Percentiles rank a stretch among this genome's conserved stretches.
phyloP scores from a whole-genome alignment of 2,888 invertebrate species.

The Dendrolimus houi region DNA sequence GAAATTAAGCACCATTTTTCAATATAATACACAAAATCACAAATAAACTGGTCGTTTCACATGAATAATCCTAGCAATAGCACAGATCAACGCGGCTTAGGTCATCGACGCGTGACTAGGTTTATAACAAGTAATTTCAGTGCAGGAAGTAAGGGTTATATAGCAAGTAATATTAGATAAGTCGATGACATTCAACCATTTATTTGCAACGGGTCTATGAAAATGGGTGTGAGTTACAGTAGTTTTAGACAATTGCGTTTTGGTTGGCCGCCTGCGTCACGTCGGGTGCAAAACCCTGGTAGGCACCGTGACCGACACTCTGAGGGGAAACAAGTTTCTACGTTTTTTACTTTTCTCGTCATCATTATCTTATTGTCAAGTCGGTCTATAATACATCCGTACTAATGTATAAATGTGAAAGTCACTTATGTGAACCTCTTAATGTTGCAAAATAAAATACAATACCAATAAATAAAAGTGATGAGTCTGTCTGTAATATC shows the following conservation, averaged over 20 bases:
- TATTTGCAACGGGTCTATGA: conserved; percentile 7
- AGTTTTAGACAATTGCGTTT: conserved; percentile 32
- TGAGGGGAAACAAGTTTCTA: background rate
- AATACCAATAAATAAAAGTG: too few relatives aligned
- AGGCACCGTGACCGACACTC: conserved; percentile 7
- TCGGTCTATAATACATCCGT: too few relatives aligned
- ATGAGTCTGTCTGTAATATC: too few relatives aligned
- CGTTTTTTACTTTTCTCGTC: too few relatives aligned
- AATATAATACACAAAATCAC: too few relatives aligned
- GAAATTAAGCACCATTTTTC: too few relatives aligned
- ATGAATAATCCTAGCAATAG: background rate
- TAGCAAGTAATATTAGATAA: conserved; percentile 6
- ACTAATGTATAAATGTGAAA: too few relatives aligned
- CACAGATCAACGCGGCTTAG: background rate
- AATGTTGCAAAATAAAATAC: too few relatives aligned
- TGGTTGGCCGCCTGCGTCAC: conserved; percentile 16
- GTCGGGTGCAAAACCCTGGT: conserved; percentile 17
- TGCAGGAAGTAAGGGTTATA: conserved; percentile 6
- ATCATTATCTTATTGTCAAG: too few relatives aligned
- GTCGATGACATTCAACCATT: conserved; percentile 6
- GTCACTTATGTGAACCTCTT: too few relatives aligned
- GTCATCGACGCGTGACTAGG: background rate
- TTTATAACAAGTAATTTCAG: conserved; percentile 6
- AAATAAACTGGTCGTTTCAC: background rate
- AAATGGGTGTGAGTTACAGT: conserved; percentile 17